A percentile compares a stretch with the other conserved stretches of the same genome.
phyloP scores from a whole-genome alignment of 2,797 vertebrate species.

The Molossus molossus region DNA sequence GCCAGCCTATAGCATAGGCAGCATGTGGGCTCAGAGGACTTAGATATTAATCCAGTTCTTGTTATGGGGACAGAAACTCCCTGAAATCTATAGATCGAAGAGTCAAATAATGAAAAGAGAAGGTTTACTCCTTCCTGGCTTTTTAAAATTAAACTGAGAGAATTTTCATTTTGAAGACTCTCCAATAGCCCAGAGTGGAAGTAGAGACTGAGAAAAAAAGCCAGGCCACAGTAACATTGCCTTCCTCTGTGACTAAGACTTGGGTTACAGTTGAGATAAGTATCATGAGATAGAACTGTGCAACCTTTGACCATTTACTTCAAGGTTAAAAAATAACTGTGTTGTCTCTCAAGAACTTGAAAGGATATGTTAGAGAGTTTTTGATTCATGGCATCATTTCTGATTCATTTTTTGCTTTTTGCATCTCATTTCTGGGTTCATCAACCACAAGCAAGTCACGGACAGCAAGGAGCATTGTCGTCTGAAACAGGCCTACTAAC shows the following conservation, averaged over 20 bases:
- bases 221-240: background rate
- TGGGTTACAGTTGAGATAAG: background rate
- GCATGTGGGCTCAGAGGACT: background rate
- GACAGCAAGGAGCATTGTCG: background rate
- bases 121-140: background rate
- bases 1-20: background rate
- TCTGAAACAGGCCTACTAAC: background rate
- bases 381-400: background rate
- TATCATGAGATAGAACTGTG: background rate
- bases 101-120: background rate
- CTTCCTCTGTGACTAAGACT: background rate
- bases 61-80: background rate
- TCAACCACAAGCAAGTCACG: background rate
- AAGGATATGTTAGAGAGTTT: background rate
- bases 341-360: background rate
- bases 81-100: background rate
- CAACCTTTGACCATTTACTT: background rate
- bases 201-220: background rate
- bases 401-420: background rate
- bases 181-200: background rate
- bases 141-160: conserved; percentile 11
- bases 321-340: background rate
- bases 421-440: background rate
- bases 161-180: conserved; percentile 25
- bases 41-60: background rate